Evolutionary conservation across 2,888 invertebrate genomes (phyloP), one percentile per base, ranked within the genome.

Genomic region (Heliconius ismenius): DNA sequence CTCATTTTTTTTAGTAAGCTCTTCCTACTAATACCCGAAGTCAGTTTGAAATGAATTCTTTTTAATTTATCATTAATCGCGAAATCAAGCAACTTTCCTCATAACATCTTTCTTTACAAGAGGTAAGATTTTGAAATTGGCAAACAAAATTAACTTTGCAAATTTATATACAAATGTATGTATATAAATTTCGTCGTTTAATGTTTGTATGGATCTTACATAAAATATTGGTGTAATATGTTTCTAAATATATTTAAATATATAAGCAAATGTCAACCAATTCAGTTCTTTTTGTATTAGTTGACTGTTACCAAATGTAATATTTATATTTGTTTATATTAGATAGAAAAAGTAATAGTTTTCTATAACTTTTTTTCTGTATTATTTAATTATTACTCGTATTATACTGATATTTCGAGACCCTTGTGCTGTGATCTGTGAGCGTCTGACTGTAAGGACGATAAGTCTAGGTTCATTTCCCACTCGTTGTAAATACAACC

Each of bases 151-250:
- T 36, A 26, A 21, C 54, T 28, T 32, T 54, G 69, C n/a, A 54
- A 32, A 69, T 54, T 58, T 67, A 67, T n/a, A 58, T 26, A 21
- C 9, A 49, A 28, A 4, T 28, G 28, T 28, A 28, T 28, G 28
- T 49, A 28, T 26, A n/a, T n/a, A n/a, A n/a, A n/a, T n/a, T 62
- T 73, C 43, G 43, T 63, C 62, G 11, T 39, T 11, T 73, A 36
- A 3, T 21, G 24, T 73, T 32, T 73, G 36, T 73, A 73, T 43
- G 58, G 4, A 18, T 60, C 62, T 36, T 73, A 60, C 36, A 24
- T 60, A 72, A 72, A 11, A 24, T 39, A 39, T 24, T 62, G 60
- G n/a, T 72, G 62, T n/a, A 73, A 73, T 3, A 39, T 73, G 24
- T 73, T 73, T 73, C 62, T 36, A 36, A 62, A 72, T 39, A 24